These are phyloP conservation scores for Coryphaenoides rupestris DNA, from an alignment of 2,113 vertebrate species.

Conservation along the genomic window DNA sequence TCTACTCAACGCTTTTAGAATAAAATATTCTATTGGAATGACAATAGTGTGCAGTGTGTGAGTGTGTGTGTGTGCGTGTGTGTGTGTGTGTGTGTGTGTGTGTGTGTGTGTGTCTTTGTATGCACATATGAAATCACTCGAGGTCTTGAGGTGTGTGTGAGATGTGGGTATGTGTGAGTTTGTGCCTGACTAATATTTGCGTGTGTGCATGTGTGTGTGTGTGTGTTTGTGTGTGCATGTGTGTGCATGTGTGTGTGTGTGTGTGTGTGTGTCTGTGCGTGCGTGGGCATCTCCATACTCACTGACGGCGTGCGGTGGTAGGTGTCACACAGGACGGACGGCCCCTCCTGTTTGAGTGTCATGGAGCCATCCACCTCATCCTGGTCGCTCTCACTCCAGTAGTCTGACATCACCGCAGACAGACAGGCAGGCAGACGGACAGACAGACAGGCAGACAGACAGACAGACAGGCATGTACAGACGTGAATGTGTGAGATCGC, in stretches of 20 bases:
- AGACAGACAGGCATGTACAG: not conserved
- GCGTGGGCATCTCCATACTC: conserved; percentile 53
- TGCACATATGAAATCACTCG: too few relatives aligned
- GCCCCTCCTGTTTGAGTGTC: conserved; percentile 87
- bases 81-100: conserved; percentile 3
- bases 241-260: not conserved
- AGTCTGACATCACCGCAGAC: conserved; percentile 69
- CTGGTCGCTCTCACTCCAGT: conserved; percentile 94
- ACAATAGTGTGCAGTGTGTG: conserved; percentile 7
- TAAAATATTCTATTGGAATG: conserved; percentile 50
- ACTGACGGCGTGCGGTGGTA: conserved; percentile 86
- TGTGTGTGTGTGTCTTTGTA: not conserved
- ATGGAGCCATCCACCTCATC: conserved; percentile 85
- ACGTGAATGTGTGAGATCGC: not conserved
- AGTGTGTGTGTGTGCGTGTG: not conserved
- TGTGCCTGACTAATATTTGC: conserved; percentile 1
- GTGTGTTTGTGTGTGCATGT: conserved; percentile 2
- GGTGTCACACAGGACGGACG: conserved; percentile 75
- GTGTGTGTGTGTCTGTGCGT: not conserved
- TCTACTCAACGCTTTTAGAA: conserved; percentile 44
- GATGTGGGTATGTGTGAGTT: not conserved
- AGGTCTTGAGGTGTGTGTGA: too few relatives aligned
- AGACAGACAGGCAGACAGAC: not conserved
- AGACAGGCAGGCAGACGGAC: not conserved
- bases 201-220: conserved; percentile 1